Percentiles rank a stretch among this genome's conserved stretches.
These are phyloP conservation scores for Psettodes erumei DNA, from an alignment of 2,113 vertebrate genomes.

Conservation along the genomic window DNA sequence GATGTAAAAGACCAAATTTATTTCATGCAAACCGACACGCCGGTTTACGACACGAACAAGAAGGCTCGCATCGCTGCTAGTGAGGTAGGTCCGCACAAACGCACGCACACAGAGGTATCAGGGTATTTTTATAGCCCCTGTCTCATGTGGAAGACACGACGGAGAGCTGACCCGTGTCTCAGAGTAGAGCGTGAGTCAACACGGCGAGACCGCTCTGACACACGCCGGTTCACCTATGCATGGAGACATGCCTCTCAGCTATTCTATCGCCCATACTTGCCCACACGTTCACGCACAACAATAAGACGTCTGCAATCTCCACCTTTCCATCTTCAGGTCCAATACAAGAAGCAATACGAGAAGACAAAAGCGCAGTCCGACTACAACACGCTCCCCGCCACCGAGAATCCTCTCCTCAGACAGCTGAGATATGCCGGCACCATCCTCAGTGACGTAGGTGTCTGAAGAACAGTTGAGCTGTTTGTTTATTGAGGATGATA, in stretches of 20 bases:
- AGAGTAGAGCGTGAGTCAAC: slow-evolving; percentile 64
- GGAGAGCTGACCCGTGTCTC: slow-evolving; percentile 51
- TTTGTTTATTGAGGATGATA: neutral
- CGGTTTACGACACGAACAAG: slow-evolving; percentile 91
- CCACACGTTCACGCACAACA: slow-evolving; percentile 27
- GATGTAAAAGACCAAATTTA: slow-evolving; percentile 94
- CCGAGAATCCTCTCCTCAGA: slow-evolving; percentile 92
- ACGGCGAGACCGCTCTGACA: slow-evolving; percentile 34
- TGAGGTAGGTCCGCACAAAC: slow-evolving; percentile 82
- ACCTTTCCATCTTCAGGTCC: slow-evolving; percentile 82
- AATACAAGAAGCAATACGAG: slow-evolving; percentile 96
- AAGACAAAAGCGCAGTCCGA: slow-evolving; percentile 89
- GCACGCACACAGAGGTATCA: neutral
- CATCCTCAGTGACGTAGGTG: slow-evolving; percentile 92
- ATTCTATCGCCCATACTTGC: slow-evolving; percentile 8
- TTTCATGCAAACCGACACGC: slow-evolving; percentile 98
- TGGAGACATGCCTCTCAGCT: slow-evolving; percentile 27
- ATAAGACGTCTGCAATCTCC: slow-evolving; percentile 11
- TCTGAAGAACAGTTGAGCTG: neutral
- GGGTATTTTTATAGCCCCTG: slow-evolving; percentile 34
- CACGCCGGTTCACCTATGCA: no score
- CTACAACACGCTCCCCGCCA: slow-evolving; percentile 96
- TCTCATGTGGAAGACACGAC: slow-evolving; percentile 63
- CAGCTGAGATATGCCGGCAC: slow-evolving; percentile 90
- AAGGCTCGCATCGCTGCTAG: slow-evolving; percentile 86